Conservation (phyloP, 2,888 invertebrate species). For the Endotricha flammealis region DNA sequence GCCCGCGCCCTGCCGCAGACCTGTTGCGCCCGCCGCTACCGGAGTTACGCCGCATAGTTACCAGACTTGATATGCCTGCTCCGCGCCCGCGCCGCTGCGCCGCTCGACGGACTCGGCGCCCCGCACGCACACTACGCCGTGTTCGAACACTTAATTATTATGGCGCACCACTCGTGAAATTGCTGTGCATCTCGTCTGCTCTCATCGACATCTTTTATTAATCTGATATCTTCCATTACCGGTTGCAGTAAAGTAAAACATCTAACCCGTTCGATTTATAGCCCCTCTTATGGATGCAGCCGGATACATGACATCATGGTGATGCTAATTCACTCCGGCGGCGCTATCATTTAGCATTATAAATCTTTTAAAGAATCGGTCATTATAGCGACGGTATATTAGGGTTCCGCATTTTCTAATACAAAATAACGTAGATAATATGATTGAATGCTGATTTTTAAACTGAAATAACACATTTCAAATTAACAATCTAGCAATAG, state of each 20-base stretch:
- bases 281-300: conserved; percentile 53
- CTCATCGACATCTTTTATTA: conserved; percentile 66
- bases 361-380: conserved; percentile 48
- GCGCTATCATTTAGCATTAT: conserved; percentile 52
- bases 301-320: conserved; percentile 66
- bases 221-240: conserved; percentile 66
- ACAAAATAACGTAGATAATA: too few species aligned
- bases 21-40: conserved; percentile 73
- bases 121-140: conserved; percentile 55
- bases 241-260: conserved; percentile 59
- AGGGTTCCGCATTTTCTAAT: conserved; percentile 18
- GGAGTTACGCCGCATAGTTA: conserved; percentile 79
- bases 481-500: too few species aligned
- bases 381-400: conserved; percentile 33
- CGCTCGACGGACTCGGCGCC: conserved; percentile 27
- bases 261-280: conserved; percentile 61
- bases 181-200: conserved; percentile 61
- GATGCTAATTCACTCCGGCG: conserved; percentile 60
- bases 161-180: conserved; percentile 66
- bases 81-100: conserved; percentile 39
- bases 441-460: too few species aligned
- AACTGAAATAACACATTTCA: too few species aligned
- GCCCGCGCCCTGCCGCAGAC: conserved; percentile 67
- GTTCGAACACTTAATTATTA: conserved; percentile 67
- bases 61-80: conserved; percentile 73